Percentiles rank a stretch among this genome's conserved stretches.
Conservation (phyloP, 2,113 vertebrate genomes). For the Thermophis baileyi region DNA sequence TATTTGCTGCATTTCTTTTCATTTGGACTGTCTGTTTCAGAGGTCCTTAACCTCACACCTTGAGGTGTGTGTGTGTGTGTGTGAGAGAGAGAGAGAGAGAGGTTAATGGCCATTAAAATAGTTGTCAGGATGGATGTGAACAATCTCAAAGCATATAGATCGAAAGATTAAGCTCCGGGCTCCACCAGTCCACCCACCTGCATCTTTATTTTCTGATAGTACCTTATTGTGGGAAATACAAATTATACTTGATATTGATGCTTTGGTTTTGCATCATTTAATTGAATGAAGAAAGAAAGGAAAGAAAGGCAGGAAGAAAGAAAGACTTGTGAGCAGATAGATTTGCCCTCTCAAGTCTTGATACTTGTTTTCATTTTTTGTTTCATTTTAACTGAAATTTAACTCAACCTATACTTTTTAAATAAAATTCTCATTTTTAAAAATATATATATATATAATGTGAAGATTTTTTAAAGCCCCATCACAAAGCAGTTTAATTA, state of each 20-base stretch:
- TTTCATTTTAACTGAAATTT: not conserved
- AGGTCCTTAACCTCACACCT: not conserved
- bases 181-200: not conserved
- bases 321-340: not conserved
- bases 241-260: not conserved
- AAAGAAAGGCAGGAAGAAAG: not conserved
- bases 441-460: not conserved
- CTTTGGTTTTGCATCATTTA: not conserved
- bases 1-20: not conserved
- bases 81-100: too few relatives aligned
- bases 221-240: not conserved
- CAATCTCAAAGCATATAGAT: not conserved
- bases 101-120: not conserved
- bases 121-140: not conserved
- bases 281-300: not conserved
- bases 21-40: not conserved
- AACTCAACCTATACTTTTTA: not conserved
- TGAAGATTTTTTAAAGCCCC: not conserved
- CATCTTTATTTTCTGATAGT: not conserved
- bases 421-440: not conserved
- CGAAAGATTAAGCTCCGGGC: not conserved
- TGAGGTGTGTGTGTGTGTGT: not conserved
- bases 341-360: not conserved
- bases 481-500: not conserved
- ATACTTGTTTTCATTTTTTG: not conserved